A percentile compares a stretch with the other conserved stretches of the same genome.
Evolutionary conservation across 2,113 vertebrate species (phyloP).

Genomic region (Egretta garzetta): DNA sequence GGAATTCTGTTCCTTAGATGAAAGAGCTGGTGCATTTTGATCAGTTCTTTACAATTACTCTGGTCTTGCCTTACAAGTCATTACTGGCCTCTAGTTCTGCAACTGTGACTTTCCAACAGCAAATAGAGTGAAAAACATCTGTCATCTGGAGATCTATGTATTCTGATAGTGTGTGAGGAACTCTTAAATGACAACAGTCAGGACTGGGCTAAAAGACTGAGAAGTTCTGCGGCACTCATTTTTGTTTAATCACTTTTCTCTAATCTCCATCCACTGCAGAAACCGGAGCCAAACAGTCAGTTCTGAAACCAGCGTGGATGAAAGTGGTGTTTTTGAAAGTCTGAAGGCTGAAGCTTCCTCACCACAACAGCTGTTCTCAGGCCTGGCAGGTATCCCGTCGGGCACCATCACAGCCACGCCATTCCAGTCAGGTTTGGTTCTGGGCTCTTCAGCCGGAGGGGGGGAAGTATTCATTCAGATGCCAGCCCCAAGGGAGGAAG

Average conservation of each 20-base stretch:
- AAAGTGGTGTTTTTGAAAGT: conserved; percentile 91
- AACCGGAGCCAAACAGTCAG: conserved; percentile 90
- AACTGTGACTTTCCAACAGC: background rate
- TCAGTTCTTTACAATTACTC: background rate
- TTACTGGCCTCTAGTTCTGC: background rate
- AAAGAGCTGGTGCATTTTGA: background rate
- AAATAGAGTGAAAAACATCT: background rate
- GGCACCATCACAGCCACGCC: conserved; percentile 81
- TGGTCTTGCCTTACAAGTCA: background rate
- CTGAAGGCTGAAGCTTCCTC: conserved; percentile 88
- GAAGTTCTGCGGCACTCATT: background rate
- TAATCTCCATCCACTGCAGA: conserved; percentile 58
- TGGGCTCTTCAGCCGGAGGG: conserved; percentile 82
- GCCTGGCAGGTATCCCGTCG: conserved; percentile 85
- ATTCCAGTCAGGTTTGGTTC: conserved; percentile 88
- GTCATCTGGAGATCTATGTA: accelerated
- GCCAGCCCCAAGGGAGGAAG: conserved; percentile 88
- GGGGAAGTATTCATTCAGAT: conserved; percentile 95
- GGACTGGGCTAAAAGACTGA: background rate
- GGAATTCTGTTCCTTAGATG: background rate
- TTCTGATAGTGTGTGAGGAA: background rate
- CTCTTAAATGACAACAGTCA: background rate
- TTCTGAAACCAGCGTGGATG: conserved; percentile 89
- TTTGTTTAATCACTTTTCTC: background rate
- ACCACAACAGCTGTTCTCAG: conserved; percentile 89